Evolutionary conservation across 2,797 vertebrate species (phyloP), one percentile per base, ranked within the genome.

Genomic region (Serranus cabrilla): DNA sequence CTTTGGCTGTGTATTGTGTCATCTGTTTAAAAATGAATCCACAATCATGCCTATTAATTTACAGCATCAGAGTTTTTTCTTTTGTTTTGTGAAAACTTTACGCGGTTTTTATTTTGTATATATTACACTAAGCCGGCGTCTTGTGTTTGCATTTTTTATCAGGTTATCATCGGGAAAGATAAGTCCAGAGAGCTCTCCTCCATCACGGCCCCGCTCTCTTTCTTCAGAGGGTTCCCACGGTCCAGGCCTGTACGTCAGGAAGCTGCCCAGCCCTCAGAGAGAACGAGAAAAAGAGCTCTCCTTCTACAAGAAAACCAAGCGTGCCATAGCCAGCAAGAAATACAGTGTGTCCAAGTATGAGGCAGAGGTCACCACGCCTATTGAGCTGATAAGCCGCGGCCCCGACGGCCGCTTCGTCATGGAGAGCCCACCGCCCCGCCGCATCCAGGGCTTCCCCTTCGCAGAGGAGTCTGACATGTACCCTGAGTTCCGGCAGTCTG

Each of bases 401-500:
- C 98, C 98, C 0, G 98, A 99, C 0, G 98, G 98, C 27, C 98
- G 98, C 72, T 99, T 99, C 0, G 95, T 98, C 85, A 98, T 99
- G 96, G 97, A 97, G 56, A 94, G 95, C 0, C 89, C 96, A 65
- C 97, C 96, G 80, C 95, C 93, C 1, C 95, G 98, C 57, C 96
- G 97, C 83, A 99, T 99, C 39, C 97, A 99, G 84, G 98, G 98
- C 91, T 99, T 99, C 82, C 98, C 98, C 74, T 99, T 99, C 7
- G 98, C 98, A 0, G 98, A 99, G 92, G 98, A 99, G 94, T 98
- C 98, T 0, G 98, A 99, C 94, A 96, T 99, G 96, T 99, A 99
- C 95, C 98, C 98, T 0, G 98, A 99, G 93, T 99, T 99, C 94
- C 96, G 98, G 85, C 98, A 99, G 94, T 99, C 98, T 0, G 98